phyloP scores from a whole-genome alignment of 2,888 invertebrate genomes.

The Pyrocoelia pectoralis region DNA sequence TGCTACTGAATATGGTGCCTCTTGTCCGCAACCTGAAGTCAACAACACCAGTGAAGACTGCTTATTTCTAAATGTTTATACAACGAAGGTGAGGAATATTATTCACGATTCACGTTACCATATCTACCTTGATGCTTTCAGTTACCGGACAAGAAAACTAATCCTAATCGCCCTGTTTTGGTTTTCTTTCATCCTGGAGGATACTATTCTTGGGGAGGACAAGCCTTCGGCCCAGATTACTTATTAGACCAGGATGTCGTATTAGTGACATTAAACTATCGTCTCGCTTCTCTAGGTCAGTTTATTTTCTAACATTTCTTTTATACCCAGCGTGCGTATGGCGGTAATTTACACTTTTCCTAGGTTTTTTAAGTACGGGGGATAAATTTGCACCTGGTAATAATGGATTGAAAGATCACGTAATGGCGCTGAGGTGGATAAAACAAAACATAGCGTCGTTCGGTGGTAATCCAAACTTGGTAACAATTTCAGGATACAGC shows the following conservation, averaged over 20 bases:
- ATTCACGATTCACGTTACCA: too few relatives aligned
- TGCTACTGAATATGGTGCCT: too few relatives aligned
- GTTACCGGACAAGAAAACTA: conserved; percentile 16
- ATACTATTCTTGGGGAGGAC: conserved; percentile 65
- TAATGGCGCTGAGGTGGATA: conserved; percentile 71
- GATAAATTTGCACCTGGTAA: conserved; percentile 73
- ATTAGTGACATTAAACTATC: conserved; percentile 67
- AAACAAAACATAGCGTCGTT: conserved; percentile 71
- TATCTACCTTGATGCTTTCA: too few relatives aligned
- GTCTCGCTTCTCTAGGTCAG: conserved; percentile 62
- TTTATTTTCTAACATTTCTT: neutral
- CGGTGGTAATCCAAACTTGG: conserved; percentile 71
- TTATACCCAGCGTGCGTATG: too few relatives aligned
- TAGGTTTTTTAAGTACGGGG: conserved; percentile 66
- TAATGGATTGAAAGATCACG: conserved; percentile 76
- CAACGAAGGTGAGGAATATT: too few relatives aligned
- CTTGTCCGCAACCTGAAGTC: too few relatives aligned
- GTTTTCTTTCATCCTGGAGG: conserved; percentile 71
- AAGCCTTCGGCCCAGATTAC: conserved; percentile 62
- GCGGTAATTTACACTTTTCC: too few relatives aligned
- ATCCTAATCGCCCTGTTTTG: conserved; percentile 61
- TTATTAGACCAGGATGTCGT: conserved; percentile 67
- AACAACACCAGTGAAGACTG: too few relatives aligned
- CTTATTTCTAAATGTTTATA: too few relatives aligned
- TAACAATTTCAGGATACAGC: conserved; percentile 71